Percentiles rank a stretch among this genome's conserved stretches.
These are phyloP conservation scores for Idaea straminata DNA, from an alignment of 2,888 invertebrate species.

Conservation along the genomic window DNA sequence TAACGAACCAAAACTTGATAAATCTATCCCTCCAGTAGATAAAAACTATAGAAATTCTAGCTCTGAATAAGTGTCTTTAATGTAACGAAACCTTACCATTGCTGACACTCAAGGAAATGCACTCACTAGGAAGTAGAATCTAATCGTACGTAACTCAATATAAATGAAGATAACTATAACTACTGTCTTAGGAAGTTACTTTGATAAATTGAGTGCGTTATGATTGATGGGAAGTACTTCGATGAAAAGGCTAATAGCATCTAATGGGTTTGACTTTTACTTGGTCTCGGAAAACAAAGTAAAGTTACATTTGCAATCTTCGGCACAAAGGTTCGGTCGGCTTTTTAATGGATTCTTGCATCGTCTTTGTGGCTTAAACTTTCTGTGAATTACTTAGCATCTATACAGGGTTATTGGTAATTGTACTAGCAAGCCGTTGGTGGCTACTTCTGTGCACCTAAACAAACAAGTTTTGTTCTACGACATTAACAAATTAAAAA, in stretches of 20 bases:
- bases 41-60: neutral
- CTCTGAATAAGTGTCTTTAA: neutral
- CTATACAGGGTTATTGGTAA: no score
- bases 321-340: no score
- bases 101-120: neutral
- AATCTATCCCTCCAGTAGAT: neutral
- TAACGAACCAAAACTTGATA: neutral
- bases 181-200: constrained; percentile 59
- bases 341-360: no score
- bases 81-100: neutral
- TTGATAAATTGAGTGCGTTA: constrained; percentile 38
- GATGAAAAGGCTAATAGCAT: neutral
- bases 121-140: constrained; percentile 15
- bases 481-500: no score
- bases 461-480: no score
- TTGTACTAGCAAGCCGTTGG: no score
- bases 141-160: constrained; percentile 67
- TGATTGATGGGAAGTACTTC: neutral
- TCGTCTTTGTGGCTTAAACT: no score
- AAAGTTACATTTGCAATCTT: no score
- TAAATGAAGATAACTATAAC: constrained; percentile 69
- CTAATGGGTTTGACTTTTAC: neutral
- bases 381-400: no score
- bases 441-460: no score
- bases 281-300: neutral